Percentiles rank a stretch among this genome's conserved stretches.
Conservation (phyloP, 2,797 vertebrate species). For the Remorina albescens region DNA sequence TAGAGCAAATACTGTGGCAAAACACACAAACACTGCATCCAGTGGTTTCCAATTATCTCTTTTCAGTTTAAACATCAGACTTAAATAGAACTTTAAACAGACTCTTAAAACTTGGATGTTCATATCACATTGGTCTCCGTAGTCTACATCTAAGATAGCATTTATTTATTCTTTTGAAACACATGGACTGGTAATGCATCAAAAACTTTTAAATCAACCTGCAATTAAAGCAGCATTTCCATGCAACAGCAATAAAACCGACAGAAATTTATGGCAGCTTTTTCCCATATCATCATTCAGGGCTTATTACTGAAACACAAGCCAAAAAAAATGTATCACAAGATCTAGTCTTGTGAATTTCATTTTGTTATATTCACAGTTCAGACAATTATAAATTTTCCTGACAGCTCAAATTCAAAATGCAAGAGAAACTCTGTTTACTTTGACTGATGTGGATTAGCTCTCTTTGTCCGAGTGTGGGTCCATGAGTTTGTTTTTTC, state of each 20-base stretch:
- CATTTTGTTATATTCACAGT: constrained; percentile 11
- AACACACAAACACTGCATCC: neutral
- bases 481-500: constrained; percentile 13
- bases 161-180: neutral
- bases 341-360: no score
- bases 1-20: constrained; percentile 53
- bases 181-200: neutral
- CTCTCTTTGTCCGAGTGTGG: constrained; percentile 7
- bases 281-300: neutral
- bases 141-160: neutral
- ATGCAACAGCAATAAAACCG: neutral
- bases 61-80: neutral
- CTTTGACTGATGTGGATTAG: constrained; percentile 14
- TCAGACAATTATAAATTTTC: constrained; percentile 26
- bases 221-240: neutral
- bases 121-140: neutral
- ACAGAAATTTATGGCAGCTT: neutral
- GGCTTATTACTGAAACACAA: neutral
- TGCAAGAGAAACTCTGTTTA: neutral
- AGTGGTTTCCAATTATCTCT: neutral
- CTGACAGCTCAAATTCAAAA: constrained; percentile 9
- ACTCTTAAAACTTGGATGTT: neutral
- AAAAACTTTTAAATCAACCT: constrained; percentile 12
- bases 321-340: neutral
- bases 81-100: no score